A percentile compares a stretch with the other conserved stretches of the same genome.
Conservation (phyloP, 2,797 vertebrate species). For the Eutrigla gurnardus region DNA sequence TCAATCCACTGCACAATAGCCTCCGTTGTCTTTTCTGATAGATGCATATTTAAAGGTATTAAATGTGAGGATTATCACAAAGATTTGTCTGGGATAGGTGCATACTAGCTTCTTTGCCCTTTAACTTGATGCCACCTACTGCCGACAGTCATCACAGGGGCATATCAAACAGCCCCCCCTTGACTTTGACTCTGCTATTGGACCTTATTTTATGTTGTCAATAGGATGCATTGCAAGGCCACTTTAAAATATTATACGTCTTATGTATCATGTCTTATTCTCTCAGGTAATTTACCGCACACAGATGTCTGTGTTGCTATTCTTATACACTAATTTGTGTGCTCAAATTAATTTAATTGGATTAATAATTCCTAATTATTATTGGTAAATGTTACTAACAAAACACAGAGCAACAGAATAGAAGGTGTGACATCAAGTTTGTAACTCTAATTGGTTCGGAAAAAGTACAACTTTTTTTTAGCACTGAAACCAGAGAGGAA, state of each 20-base stretch:
- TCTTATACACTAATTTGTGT: neutral
- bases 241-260: neutral
- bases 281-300: neutral
- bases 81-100: neutral
- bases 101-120: constrained; percentile 15
- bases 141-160: neutral
- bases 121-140: constrained; percentile 24
- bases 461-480: neutral
- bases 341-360: neutral
- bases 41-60: no score
- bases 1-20: constrained; percentile 8
- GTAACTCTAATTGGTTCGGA: neutral
- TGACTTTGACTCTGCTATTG: neutral
- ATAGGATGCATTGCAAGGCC: neutral
- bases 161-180: no score
- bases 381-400: neutral
- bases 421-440: neutral
- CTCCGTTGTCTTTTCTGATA: neutral
- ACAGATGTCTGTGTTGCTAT: neutral
- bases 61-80: neutral
- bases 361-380: neutral
- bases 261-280: neutral
- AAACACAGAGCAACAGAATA: neutral
- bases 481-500: neutral
- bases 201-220: neutral